A percentile compares a stretch with the other conserved stretches of the same genome.
These are phyloP conservation scores for Lobophora halterata DNA, from an alignment of 2,888 invertebrate species.

Conservation along the genomic window DNA sequence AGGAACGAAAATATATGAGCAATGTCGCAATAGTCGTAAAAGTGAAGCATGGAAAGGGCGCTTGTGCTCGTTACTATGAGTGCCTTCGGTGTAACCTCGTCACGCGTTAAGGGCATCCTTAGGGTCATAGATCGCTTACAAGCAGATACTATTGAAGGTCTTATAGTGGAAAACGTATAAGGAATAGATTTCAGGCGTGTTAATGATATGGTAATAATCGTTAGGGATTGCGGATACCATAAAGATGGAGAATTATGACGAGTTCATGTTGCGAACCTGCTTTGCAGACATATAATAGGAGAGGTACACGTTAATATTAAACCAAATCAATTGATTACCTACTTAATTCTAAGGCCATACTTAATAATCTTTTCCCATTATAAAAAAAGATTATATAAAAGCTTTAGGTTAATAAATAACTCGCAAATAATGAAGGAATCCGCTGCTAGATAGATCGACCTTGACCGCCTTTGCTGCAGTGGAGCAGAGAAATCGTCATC, in stretches of 20 bases:
- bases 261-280: no score
- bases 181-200: constrained; percentile 53
- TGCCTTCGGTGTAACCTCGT: constrained; percentile 56
- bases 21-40: constrained; percentile 62
- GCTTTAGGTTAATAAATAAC: constrained; percentile 37
- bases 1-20: constrained; percentile 40
- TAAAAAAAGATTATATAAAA: no score
- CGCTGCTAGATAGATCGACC: constrained; percentile 54
- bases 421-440: constrained; percentile 33
- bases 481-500: constrained; percentile 70
- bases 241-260: constrained; percentile 11
- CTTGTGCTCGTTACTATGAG: constrained; percentile 37
- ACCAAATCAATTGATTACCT: no score
- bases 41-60: constrained; percentile 55
- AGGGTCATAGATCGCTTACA: constrained; percentile 60
- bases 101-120: constrained; percentile 68
- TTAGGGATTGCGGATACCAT: constrained; percentile 15
- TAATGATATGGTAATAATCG: constrained; percentile 39
- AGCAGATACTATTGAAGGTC: constrained; percentile 55
- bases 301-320: no score
- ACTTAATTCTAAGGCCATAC: no score
- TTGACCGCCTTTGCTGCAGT: constrained; percentile 58
- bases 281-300: no score
- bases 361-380: no score
- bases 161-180: constrained; percentile 50